Evolutionary conservation across 2,888 invertebrate species (phyloP), one percentile per base, ranked within the genome.

Genomic region (Mellilla xanthometata): DNA sequence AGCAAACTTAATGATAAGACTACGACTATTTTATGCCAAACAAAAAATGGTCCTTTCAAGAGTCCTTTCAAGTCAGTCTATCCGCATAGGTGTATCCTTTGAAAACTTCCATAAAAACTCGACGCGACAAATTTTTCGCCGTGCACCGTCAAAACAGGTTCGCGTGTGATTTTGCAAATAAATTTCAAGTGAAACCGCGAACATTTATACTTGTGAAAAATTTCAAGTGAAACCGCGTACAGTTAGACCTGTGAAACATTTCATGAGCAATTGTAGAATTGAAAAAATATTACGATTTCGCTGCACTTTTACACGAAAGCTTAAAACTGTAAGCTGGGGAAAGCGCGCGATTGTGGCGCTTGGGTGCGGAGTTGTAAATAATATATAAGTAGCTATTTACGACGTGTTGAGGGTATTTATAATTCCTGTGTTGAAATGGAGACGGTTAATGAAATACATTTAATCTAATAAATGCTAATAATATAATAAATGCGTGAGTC

Each of bases 121-220:
- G 54, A 50, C 64, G 65, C 64, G 78, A 76, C 71, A 75, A 75
- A 76, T 75, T 75, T 74, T 73, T 75, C 74, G 68, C 72, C 67
- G 12, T 23, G 33, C 58, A 60, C 66, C 65, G 65, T 70, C 70
- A 62, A 67, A 73, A 73, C 68, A 67, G 58, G 61, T 55, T 72
- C 58, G 72, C 72, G 68, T 73, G 72, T 48, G 59, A 63, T 33
- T 33, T 39, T 55, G 52, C 55, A 57, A 57, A 52, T 55, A 55
- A 53, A 55, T 48, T 15, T 19, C 11, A 54, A 57, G 54, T 55
- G 51, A 52, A 53, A 53, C 45, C 43, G 49, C 45, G 49, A 44
- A 50, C 54, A 49, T 43, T 48, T 50, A 54, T 48, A 48, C 47
- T 49, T 51, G 52, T 50, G 49, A 51, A 58, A 43, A 53, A 58